phyloP scores from a whole-genome alignment of 2,888 invertebrate species.

The Psococerastis gibbosa region DNA sequence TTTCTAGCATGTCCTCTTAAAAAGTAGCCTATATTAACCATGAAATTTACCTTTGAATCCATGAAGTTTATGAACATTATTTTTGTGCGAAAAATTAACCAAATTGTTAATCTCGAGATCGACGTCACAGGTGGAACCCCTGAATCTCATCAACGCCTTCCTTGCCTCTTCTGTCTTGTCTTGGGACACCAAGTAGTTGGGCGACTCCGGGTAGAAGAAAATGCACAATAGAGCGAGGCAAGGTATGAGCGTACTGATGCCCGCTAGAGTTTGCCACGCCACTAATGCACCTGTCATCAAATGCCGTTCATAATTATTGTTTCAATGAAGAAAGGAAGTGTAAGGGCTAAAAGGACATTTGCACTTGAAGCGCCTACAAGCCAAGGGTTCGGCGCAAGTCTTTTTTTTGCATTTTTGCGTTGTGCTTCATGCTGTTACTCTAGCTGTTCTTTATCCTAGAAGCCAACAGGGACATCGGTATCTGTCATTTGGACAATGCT shows the following conservation, averaged over 20 bases:
- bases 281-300: conserved; percentile 40
- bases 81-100: conserved; percentile 39
- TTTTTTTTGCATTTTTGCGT: no score
- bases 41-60: conserved; percentile 10
- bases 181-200: conserved; percentile 44
- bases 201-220: conserved; percentile 49
- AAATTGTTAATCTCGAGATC: conserved; percentile 40
- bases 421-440: no score
- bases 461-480: no score
- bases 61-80: conserved; percentile 29
- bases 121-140: conserved; percentile 40
- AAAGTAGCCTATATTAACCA: no score
- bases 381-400: no score
- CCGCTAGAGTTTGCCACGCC: conserved; percentile 42
- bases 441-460: no score
- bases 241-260: conserved; percentile 39
- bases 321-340: no score
- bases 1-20: no score
- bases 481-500: no score
- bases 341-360: no score
- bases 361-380: no score
- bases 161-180: conserved; percentile 38
- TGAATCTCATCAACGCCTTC: conserved; percentile 34
- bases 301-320: no score
- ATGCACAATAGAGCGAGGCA: conserved; percentile 37